phyloP scores from a whole-genome alignment of 2,888 invertebrate species.

The Gisinianus flammeolus region DNA sequence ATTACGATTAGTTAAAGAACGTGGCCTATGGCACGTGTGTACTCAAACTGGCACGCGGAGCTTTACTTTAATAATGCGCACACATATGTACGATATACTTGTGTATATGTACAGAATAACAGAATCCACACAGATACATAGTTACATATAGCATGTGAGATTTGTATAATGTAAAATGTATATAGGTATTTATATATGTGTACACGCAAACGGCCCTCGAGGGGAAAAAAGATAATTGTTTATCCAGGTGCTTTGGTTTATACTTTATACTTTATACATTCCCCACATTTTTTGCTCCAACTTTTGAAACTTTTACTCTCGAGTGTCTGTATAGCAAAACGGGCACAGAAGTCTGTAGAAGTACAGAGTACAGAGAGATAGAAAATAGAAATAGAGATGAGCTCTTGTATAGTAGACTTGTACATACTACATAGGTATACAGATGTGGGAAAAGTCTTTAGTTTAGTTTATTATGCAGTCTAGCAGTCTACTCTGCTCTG shows the following conservation, averaged over 20 bases:
- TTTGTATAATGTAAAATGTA: too few species aligned
- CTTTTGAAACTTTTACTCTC: neutral
- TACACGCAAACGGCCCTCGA: constrained; percentile 22
- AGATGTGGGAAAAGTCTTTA: neutral
- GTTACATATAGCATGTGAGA: too few species aligned
- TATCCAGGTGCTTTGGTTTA: constrained; percentile 38
- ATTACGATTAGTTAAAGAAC: neutral
- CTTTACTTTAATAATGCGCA: neutral
- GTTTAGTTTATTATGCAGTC: neutral
- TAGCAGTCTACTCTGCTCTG: neutral
- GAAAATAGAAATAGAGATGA: too few species aligned
- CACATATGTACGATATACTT: neutral
- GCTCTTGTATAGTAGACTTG: neutral
- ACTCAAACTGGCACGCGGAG: constrained; percentile 36
- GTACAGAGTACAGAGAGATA: too few species aligned
- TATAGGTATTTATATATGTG: too few species aligned
- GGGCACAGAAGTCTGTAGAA: neutral
- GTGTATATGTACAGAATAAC: neutral
- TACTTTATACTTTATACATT: too few species aligned
- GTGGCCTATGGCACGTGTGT: constrained; percentile 35
- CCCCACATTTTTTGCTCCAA: constrained; percentile 33
- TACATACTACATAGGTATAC: neutral
- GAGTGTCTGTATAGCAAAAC: neutral
- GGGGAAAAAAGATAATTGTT: constrained; percentile 36
- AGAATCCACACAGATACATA: neutral